Base-by-base conservation (phyloP, 2,113 vertebrate species). In the Neotoma lepida region DNA sequence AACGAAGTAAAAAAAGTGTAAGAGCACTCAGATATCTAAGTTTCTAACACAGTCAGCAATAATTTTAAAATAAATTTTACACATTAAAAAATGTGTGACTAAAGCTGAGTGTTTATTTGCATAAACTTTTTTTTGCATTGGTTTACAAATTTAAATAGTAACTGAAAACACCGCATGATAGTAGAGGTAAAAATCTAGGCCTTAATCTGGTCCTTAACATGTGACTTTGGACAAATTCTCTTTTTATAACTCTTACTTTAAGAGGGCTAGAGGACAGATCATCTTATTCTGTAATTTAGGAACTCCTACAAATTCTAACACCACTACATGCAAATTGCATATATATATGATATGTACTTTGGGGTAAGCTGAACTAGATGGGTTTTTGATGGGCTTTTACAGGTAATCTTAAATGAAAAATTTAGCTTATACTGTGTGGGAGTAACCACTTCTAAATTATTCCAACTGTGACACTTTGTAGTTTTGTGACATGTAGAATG, bases 131-230 rank as follows among this genome's bases (percentile, higher is more conserved):
- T 61, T 81, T 26, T 74, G 76, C 49, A 73, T 28, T 82, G 73
- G 15, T 56, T 95, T 85, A 87, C 49, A 58, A 94, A 73, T 56
- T 76, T 66, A 81, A 87, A 58, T 93, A 89, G 17, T 58, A 78
- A 84, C 0, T 93, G 58, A 68, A 85, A 92, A 44, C n/a, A 76
- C 1, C 81, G n/a, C 17, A 70, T 1, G 13, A 18, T 33, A 86
- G 6, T 20, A 2, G 13, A 49, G 81, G 24, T 35, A 51, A 24
- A 66, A 33, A 78, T 39, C 14, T 35, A 74, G 39, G 35, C 46
- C 46, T 90, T 46, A 64, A 87, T 8, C 4, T 44, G 24, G 46
- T 26, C 44, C 44, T 88, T 46, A 44, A 41, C 39, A 64, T 82
- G 41, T 76, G n/a, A 82, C 28, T 49, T 49, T 73, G 58, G 46